These are phyloP conservation scores for Acanthochromis polyacanthus DNA, from an alignment of 2,113 vertebrate species.

Conservation along the genomic window DNA sequence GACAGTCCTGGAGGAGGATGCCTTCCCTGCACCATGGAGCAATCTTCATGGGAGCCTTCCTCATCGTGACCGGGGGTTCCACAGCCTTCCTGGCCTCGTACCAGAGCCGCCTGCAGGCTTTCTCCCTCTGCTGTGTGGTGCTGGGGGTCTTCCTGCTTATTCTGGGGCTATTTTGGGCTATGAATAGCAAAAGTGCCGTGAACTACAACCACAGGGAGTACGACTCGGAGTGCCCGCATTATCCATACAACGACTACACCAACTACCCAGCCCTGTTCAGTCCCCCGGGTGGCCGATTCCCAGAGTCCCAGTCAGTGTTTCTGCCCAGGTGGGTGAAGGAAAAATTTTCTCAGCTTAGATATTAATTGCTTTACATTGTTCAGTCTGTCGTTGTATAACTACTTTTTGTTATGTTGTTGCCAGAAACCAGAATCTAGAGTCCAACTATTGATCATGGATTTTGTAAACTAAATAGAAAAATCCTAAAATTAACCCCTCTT, in stretches of 20 bases:
- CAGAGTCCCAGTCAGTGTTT: constrained; percentile 84
- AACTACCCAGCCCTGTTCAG: constrained; percentile 82
- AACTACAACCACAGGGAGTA: constrained; percentile 77
- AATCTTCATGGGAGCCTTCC: constrained; percentile 85
- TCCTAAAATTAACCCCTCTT: neutral
- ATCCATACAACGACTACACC: constrained; percentile 79
- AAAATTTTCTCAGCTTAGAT: neutral
- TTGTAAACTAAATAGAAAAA: neutral
- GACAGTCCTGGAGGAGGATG: constrained; percentile 73
- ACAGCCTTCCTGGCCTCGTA: constrained; percentile 83
- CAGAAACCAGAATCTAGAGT: constrained; percentile 14
- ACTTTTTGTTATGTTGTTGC: neutral
- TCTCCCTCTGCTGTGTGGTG: constrained; percentile 87
- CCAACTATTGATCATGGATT: neutral
- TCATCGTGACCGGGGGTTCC: constrained; percentile 86
- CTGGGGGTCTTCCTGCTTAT: constrained; percentile 86
- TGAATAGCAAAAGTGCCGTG: constrained; percentile 81
- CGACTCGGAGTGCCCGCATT: constrained; percentile 75
- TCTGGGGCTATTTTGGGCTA: constrained; percentile 86
- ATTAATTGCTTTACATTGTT: neutral
- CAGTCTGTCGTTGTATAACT: neutral
- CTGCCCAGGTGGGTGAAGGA: constrained; percentile 80
- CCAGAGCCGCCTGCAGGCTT: constrained; percentile 85
- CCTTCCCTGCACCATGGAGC: constrained; percentile 86
- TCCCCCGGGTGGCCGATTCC: constrained; percentile 78